These are phyloP conservation scores for Orchesella flavescens DNA, from an alignment of 2,888 invertebrate genomes.

Conservation along the genomic window DNA sequence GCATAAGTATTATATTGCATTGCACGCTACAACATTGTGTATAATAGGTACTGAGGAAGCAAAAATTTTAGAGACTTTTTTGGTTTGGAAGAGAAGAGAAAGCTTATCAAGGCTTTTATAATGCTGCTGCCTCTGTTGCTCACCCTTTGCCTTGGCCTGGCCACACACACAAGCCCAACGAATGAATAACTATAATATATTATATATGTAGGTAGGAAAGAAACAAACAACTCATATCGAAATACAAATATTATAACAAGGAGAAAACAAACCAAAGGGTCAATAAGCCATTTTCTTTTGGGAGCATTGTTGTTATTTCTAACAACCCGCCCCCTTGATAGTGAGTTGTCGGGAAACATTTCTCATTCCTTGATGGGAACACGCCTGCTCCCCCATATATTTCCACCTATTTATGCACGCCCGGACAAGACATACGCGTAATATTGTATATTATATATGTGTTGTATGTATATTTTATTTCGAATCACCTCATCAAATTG, in stretches of 20 bases:
- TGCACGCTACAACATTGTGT: too few species aligned
- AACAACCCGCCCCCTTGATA: slow-evolving; percentile 58
- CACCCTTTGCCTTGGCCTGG: not conserved
- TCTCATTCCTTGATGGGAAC: slow-evolving; percentile 57
- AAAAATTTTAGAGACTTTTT: too few species aligned
- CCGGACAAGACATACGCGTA: slow-evolving; percentile 1
- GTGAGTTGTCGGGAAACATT: slow-evolving; percentile 54
- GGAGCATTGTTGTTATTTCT: slow-evolving; percentile 43
- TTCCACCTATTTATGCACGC: slow-evolving; percentile 52
- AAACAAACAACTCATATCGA: not conserved
- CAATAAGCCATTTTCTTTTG: slow-evolving; percentile 46
- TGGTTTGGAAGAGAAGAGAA: too few species aligned
- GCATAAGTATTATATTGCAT: too few species aligned
- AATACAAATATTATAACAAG: not conserved
- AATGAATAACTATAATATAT: not conserved
- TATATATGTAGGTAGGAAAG: too few species aligned
- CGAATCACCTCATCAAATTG: not conserved
- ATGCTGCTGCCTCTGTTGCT: slow-evolving; percentile 13
- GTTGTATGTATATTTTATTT: not conserved
- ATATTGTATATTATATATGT: slow-evolving; percentile 3
- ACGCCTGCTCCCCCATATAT: slow-evolving; percentile 56
- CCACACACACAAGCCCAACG: not conserved
- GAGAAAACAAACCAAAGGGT: slow-evolving; percentile 44
- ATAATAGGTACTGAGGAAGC: too few species aligned
- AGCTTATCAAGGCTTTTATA: not conserved